Conservation (phyloP, 2,797 vertebrate genomes). For the Typhlichthys eigenmanni region DNA sequence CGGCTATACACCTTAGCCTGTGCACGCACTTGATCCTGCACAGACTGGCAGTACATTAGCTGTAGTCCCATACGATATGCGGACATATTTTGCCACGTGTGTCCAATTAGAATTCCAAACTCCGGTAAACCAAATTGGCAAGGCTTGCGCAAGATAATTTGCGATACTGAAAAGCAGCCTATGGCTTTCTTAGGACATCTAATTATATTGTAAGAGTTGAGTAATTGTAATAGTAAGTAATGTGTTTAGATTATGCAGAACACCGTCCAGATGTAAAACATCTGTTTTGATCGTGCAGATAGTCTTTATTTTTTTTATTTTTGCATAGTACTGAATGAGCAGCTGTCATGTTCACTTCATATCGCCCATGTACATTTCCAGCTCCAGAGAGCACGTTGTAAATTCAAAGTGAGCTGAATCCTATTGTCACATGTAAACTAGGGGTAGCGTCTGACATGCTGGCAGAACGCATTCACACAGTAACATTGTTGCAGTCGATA, state of each 20-base stretch:
- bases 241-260: constrained; percentile 67
- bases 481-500: constrained; percentile 30
- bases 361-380: constrained; percentile 45
- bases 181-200: constrained; percentile 62
- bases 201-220: constrained; percentile 61
- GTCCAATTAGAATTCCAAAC: constrained; percentile 57
- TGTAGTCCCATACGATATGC: constrained; percentile 33
- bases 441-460: constrained; percentile 26
- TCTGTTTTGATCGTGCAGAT: constrained; percentile 55
- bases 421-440: constrained; percentile 54
- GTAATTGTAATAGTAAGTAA: constrained; percentile 68
- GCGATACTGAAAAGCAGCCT: constrained; percentile 55
- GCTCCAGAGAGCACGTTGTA: constrained; percentile 23
- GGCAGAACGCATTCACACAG: constrained; percentile 41
- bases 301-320: constrained; percentile 46
- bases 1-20: not conserved
- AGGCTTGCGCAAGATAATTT: constrained; percentile 49
- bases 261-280: constrained; percentile 67
- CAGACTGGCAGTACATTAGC: constrained; percentile 26
- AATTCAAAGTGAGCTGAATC: constrained; percentile 60
- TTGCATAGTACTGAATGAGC: constrained; percentile 54
- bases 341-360: constrained; percentile 47
- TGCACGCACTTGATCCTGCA: constrained; percentile 28
- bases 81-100: constrained; percentile 51
- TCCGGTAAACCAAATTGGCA: constrained; percentile 53